Base-by-base conservation (phyloP, 1,140 invertebrate genomes). In the Drosophila elegans region DNA sequence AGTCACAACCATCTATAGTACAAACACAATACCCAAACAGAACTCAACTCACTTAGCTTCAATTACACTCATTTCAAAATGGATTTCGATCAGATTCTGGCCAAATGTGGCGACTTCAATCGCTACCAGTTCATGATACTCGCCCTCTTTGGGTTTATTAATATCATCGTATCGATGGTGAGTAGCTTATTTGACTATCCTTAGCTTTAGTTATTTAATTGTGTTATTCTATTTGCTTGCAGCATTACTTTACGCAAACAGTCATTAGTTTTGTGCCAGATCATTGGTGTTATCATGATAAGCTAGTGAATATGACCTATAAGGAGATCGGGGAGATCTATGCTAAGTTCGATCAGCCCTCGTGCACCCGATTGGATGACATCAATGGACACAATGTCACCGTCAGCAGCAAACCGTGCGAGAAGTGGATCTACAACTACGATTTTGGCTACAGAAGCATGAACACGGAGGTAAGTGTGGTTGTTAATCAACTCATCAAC, bases 61-160 rank as follows among this genome's bases (percentile, higher is more conserved):
- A 74, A 54, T 25, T 53, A 12, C 53, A 59, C 42, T 64, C 41
- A 67, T 7, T 38, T 57, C 60, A 84, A 68, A 42, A 92, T 94
- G 80, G 93, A 95, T 80, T 94, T 95, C 55, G 94, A 95, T 90
- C 93, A 93, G 41, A 94, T 95, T 80, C 89, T 95, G 44, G 81
- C 92, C 41, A 93, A 94, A 74, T 94, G 94, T 38, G 95, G 95
- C 13, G 94, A 95, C 74, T 95, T 95, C 76, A 94, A 94, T 56
- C 89, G 90, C 41, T 95, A 94, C 91, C 95, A 96, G 80, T 93
- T 93, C 59, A 89, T 94, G 49, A 91, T 95, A 39, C 94, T 95
- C 82, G 84, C 93, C 13, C 82, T 95, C 6, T 94, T 95, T 27
- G 94, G 94, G 25, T 82, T 94, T 36, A 93, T 94, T 39, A 94